Evolutionary conservation across 2,113 vertebrate genomes (phyloP), one percentile per base, ranked within the genome.

Genomic region (Gambusia holbrooki): DNA sequence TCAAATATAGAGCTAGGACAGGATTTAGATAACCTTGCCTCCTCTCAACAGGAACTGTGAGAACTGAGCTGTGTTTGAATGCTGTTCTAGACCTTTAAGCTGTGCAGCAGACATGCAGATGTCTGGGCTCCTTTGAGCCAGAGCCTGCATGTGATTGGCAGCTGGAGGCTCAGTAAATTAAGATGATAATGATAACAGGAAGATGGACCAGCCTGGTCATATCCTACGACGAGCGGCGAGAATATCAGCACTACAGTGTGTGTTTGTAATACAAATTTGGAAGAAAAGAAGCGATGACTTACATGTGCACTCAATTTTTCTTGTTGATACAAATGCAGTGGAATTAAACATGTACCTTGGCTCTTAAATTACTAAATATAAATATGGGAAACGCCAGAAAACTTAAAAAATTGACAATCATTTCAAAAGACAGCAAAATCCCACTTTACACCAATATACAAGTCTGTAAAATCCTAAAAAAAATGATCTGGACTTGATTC

Each of bases 81-180:
- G 33, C 85, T 37, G 73, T 89, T 79, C 51, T 72, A 76, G 72
- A 84, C 71, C 82, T 89, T 89, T 83, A 87, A 88, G 81, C 84
- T 82, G 77, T 69, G 40, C 74, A 64, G 72, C 67, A 71, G 82
- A 83, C 72, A 68, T 54, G 51, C 82, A 69, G 83, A 90, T 69
- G 85, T 75, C 77, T 80, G 74, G 48, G 45, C 81, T 73, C 82
- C 89, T 84, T 89, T 90, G 84, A 85, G 89, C 80, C 66, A 63
- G 60, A 63, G 80, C 77, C 51, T 70, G 74, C 80, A 76, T 80
- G 79, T 92, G 92, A 92, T 81, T 90, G 91, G 88, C 90, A 84
- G 88, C 77, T 74, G 68, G 85, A 78, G 72, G 76, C 66, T 76
- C 62, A 82, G 83, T 66, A 84, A 92, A 92, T 93, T 88, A 90